Evolutionary conservation across 1,140 invertebrate genomes (phyloP), one percentile per base, ranked within the genome.

Genomic region (Panulirus ornatus): DNA sequence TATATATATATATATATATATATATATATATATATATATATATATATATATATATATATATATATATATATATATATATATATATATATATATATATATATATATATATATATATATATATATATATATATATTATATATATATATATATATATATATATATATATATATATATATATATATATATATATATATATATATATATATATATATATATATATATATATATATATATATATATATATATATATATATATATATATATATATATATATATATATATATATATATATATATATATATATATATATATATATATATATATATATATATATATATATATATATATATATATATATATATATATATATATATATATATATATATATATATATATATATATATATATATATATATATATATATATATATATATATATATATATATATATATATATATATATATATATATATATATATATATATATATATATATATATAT

Each of bases 1-100:
- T n/a, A n/a, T n/a, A n/a, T n/a, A n/a, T n/a, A n/a, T n/a, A n/a
- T n/a, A n/a, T n/a, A n/a, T n/a, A n/a, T n/a, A n/a, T n/a, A n/a
- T n/a, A n/a, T n/a, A n/a, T n/a, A n/a, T n/a, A n/a, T n/a, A n/a
- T n/a, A n/a, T n/a, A n/a, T n/a, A n/a, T 79, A 27, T 79, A 42
- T 79, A 27, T 79, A 27, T 79, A 27, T 79, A 44, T 79, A 27
- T 79, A 3, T 51, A 3, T 51, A 27, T 51, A 42, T 79, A 27
- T 79, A 27, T 79, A 27, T 79, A 27, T 79, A 27, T 79, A 27
- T 79, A 27, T 79, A 42, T 79, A 42, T 79, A 42, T 79, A 42
- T 79, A 42, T 79, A 42, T 79, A 42, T 79, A 42, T 79, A 42
- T 79, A 42, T 79, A 42, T 79, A 42, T 79, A 42, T 79, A n/a